A percentile compares a stretch with the other conserved stretches of the same genome.
Evolutionary conservation across 2,888 invertebrate species (phyloP).

Genomic region (Linnaemya vulpina): DNA sequence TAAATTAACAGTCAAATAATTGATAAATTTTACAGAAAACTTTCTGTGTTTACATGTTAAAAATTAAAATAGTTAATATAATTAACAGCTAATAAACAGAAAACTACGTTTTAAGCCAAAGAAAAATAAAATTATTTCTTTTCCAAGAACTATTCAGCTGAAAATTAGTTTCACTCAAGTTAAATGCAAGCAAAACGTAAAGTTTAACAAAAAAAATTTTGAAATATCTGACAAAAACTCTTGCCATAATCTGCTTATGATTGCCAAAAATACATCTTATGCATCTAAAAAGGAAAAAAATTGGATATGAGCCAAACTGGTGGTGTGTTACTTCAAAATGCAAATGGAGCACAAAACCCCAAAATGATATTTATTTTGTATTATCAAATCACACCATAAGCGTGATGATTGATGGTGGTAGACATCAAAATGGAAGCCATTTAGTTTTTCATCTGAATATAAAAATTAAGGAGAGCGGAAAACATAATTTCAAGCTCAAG

Average conservation of each 20-base stretch:
- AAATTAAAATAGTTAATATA: too few species aligned
- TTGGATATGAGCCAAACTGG: slow-evolving; percentile 43
- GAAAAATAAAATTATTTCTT: too few species aligned
- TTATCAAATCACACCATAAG: slow-evolving; percentile 19
- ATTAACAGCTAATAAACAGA: too few species aligned
- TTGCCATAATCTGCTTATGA: slow-evolving; percentile 43
- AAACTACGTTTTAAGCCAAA: too few species aligned
- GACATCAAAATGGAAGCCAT: background rate
- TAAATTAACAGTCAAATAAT: too few species aligned
- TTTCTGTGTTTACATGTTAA: too few species aligned
- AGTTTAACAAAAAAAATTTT: background rate
- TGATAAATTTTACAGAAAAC: too few species aligned
- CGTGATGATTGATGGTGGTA: slow-evolving; percentile 45
- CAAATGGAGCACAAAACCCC: slow-evolving; percentile 16
- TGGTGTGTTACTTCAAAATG: slow-evolving; percentile 9
- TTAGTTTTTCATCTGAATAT: too few species aligned
- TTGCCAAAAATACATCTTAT: slow-evolving; percentile 55
- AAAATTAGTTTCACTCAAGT: slow-evolving; percentile 2
- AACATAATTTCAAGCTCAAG: too few species aligned
- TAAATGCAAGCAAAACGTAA: background rate
- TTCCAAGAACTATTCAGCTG: background rate
- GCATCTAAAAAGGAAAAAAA: slow-evolving; percentile 9
- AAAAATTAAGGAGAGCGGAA: too few species aligned
- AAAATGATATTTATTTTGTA: background rate
- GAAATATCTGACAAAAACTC: slow-evolving; percentile 24